Evolutionary conservation across 2,888 invertebrate genomes (phyloP), one percentile per base, ranked within the genome.

Genomic region (Calameuta pallipes): DNA sequence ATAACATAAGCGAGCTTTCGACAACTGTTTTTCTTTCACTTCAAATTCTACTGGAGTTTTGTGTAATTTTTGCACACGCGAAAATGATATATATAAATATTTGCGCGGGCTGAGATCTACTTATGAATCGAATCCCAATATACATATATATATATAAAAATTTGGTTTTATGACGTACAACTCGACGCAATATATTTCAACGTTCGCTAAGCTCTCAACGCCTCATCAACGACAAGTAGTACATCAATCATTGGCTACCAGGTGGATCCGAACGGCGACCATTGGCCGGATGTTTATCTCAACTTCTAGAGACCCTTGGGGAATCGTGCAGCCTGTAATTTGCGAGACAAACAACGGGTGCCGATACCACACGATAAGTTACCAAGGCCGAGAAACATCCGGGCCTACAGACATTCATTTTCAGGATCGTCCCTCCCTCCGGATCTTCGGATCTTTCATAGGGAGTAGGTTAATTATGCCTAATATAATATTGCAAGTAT

Each of bases 281-380:
- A 34, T 71, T 34, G 71, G 71, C 71, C 71, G 71, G 71, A 71
- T 71, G 71, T 71, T 71, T 71, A 71, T 71, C 31, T 71, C 15
- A 31, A 71, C 6, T 23, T 71, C 71, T 31, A 31, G 15, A 34
- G 34, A 34, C 31, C 71, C 56, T 56, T 56, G 56, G 23, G 23
- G 12, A 71, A 71, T 4, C 12, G 31, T 71, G 33, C 12, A 71
- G 12, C 34, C 13, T 34, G 23, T 31, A 9, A 71, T 30, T 71
- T 71, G 71, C 15, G 31, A 34, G 13, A 34, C 13, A 71, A 71
- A 71, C 71, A 34, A 4, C 37, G 56, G 37, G 23, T n/a, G 75
- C 37, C 37, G 33, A n/a, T 37, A 41, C 33, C 23, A 31, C 33
- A 68, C 41, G 75, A n/a, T 6, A 71, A 15, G 1, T 71, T 34